Base-by-base conservation (phyloP, 2,797 vertebrate genomes). In the Apogon hyalosoma region DNA sequence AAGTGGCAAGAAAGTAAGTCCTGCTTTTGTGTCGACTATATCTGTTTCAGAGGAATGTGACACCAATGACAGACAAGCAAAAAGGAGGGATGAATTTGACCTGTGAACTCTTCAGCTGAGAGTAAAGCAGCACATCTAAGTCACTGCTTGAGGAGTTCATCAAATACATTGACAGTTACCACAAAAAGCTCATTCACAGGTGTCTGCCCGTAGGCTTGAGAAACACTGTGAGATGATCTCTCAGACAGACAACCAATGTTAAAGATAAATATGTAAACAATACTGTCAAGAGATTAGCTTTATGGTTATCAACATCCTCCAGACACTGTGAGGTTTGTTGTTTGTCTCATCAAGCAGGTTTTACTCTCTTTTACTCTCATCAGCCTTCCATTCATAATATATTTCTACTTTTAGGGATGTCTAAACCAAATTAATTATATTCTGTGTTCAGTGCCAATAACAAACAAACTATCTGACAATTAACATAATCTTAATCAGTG, bases 41-140 rank as follows among this genome's bases (percentile, higher is more conserved):
- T 90, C 82, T 82, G 60, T 75, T 81, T 76, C 43, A 75, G 57
- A 31, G 79, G 53, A 90, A 91, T 42, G 65, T 70, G 78, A 91
- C 81, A 87, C 82, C 73, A 78, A 41, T 66, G 43, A 63, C 63
- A 69, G 63, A 55, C 19, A 55, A 65, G 79, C 55, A 66, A 78
- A 79, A 43, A 67, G 62, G 73, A 74, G 18, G 56, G 36, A 66
- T 68, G 71, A 60, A 69, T 69, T 33, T 87, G 82, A 85, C 83
- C 79, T 83, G 0, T 78, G 77, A 89, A 72, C 85, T 69, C 24
- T 46, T 31, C 63, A 28, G 53, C 31, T 19, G 52, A 61, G 64
- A 24, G 64, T 41, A 39, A 66, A 56, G 66, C 66, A 52, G 61
- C 45, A 57, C 9, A 19, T 43, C 53, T 46, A 54, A 69, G 45